Evolutionary conservation across 2,888 invertebrate species (phyloP).

Genomic region (Cheilosia scutellata): DNA sequence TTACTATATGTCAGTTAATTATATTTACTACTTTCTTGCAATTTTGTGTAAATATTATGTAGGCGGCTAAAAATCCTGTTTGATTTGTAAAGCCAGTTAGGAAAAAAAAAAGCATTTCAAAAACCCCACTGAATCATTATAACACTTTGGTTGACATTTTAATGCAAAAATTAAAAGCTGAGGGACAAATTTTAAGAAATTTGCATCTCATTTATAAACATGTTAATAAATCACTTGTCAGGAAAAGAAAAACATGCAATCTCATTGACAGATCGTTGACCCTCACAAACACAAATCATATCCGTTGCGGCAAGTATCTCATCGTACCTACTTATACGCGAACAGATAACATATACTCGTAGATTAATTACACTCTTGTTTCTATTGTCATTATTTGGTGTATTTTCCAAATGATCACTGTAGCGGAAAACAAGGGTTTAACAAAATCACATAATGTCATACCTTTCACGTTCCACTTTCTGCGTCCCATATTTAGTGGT

Average conservation of each 20-base stretch:
- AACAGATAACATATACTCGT: conserved; percentile 20
- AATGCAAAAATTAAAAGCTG: no score
- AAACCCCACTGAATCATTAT: no score
- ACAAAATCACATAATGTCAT: conserved; percentile 2
- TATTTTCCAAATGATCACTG: neutral
- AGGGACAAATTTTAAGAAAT: no score
- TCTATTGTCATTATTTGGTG: conserved; percentile 12
- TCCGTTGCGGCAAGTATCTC: conserved; percentile 16
- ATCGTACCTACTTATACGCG: neutral
- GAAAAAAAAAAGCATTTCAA: no score
- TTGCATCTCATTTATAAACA: no score
- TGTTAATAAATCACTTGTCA: conserved; percentile 26
- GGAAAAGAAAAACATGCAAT: neutral
- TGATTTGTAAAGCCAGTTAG: no score
- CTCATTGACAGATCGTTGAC: conserved; percentile 11
- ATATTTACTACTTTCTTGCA: no score
- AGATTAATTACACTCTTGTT: conserved; percentile 8
- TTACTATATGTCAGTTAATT: no score
- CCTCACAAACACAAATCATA: conserved; percentile 25
- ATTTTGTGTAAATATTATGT: no score
- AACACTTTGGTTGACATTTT: no score
- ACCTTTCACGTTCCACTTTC: neutral
- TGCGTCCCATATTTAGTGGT: neutral
- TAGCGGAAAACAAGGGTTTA: conserved; percentile 22
- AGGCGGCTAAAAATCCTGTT: no score